Conservation (phyloP, 1,140 invertebrate genomes). For the Adelges cooleyi region DNA sequence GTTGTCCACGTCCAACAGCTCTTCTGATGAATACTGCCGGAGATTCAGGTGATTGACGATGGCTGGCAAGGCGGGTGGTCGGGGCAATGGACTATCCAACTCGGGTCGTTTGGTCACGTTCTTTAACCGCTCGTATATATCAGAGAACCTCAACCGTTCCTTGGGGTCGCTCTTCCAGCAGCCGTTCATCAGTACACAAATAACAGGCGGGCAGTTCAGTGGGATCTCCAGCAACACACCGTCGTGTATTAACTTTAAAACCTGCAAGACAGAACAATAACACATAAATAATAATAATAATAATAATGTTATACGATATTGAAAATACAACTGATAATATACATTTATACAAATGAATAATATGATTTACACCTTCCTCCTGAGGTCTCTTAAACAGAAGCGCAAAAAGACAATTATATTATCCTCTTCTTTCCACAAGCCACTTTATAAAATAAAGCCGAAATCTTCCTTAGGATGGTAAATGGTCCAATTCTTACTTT, state of each 20-base stretch:
- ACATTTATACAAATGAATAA: too few species aligned
- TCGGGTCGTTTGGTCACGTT: conserved; percentile 36
- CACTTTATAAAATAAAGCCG: too few species aligned
- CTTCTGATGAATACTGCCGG: conserved; percentile 39
- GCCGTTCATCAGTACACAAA: conserved; percentile 67
- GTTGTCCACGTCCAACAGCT: conserved; percentile 44
- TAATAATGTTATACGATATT: too few species aligned
- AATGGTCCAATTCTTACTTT: too few species aligned
- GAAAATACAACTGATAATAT: too few species aligned
- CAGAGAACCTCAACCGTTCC: conserved; percentile 60
- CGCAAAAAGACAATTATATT: too few species aligned
- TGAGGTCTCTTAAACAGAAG: too few species aligned
- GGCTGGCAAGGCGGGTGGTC: conserved; percentile 34
- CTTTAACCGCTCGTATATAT: conserved; percentile 56
- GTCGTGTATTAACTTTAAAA: conserved; percentile 69
- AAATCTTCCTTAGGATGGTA: too few species aligned
- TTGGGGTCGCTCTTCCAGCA: conserved; percentile 77
- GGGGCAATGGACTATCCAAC: conserved; percentile 12
- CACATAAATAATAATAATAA: too few species aligned
- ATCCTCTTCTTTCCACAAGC: too few species aligned
- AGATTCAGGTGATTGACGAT: conserved; percentile 31
- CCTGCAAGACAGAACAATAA: too few species aligned
- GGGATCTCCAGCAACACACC: conserved; percentile 73
- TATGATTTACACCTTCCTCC: too few species aligned
- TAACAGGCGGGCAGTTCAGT: conserved; percentile 59